Percentiles rank a stretch among this genome's conserved stretches.
phyloP scores from a whole-genome alignment of 2,113 vertebrate species.

The Alosa alosa region DNA sequence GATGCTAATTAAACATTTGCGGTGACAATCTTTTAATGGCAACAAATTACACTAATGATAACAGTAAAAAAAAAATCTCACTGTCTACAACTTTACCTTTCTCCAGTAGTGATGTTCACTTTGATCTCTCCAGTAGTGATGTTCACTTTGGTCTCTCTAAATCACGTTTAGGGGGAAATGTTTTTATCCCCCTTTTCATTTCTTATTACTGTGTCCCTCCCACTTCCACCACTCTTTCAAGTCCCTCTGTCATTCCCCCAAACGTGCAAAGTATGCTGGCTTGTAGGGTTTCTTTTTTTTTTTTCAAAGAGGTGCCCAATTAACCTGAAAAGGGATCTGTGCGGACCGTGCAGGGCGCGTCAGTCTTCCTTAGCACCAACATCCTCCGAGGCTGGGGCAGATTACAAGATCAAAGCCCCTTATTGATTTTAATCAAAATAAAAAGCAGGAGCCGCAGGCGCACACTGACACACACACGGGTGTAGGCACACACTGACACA shows the following conservation, averaged over 20 bases:
- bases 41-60: background rate
- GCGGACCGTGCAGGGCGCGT: slow-evolving; percentile 14
- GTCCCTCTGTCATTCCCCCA: background rate
- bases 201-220: background rate
- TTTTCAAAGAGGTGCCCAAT: background rate
- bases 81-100: background rate
- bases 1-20: slow-evolving; percentile 4
- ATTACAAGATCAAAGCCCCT: slow-evolving; percentile 57
- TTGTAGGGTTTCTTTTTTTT: background rate
- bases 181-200: background rate
- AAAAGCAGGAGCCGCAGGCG: background rate
- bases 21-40: background rate
- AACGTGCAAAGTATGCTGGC: background rate
- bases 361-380: slow-evolving; percentile 41
- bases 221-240: background rate
- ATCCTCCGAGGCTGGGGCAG: slow-evolving; percentile 44
- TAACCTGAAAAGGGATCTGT: background rate
- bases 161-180: background rate
- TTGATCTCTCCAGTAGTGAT: background rate
- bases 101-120: no score
- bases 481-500: background rate
- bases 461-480: background rate
- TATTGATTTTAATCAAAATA: slow-evolving; percentile 53
- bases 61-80: background rate
- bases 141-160: background rate